Evolutionary conservation across 2,888 invertebrate genomes (phyloP).

Genomic region (Epinotia brunnichana): DNA sequence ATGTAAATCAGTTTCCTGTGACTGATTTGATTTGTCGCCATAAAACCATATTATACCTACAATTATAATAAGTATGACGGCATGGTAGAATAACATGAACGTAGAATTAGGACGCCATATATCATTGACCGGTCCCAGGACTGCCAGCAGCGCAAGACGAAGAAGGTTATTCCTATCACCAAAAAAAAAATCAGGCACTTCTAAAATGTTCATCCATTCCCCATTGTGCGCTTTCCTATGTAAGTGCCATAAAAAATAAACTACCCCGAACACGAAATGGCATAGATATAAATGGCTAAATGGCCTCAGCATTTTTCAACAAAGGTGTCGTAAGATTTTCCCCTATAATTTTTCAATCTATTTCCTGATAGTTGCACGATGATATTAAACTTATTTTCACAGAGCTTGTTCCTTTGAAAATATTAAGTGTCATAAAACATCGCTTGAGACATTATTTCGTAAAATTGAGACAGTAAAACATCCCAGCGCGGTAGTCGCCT

Average conservation of each 20-base stretch:
- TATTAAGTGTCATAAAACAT: constrained; percentile 45
- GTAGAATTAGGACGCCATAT: too few relatives aligned
- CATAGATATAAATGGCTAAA: neutral
- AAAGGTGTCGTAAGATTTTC: neutral
- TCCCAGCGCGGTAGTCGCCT: constrained; percentile 56
- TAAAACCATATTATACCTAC: neutral
- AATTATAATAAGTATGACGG: neutral
- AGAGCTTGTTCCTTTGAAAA: constrained; percentile 37
- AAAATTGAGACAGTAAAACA: constrained; percentile 59
- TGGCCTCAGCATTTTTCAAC: neutral
- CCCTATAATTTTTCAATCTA: constrained; percentile 28
- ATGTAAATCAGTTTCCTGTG: constrained; percentile 29
- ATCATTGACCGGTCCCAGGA: too few relatives aligned
- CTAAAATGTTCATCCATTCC: too few relatives aligned
- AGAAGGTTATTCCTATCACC: too few relatives aligned
- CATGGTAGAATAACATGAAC: too few relatives aligned
- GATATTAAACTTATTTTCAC: constrained; percentile 30
- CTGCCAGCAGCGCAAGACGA: too few relatives aligned
- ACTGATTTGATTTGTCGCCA: neutral
- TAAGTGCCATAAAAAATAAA: neutral
- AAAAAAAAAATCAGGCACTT: too few relatives aligned
- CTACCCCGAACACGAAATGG: neutral
- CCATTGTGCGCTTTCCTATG: neutral
- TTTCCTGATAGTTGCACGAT: constrained; percentile 18
- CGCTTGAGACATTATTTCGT: constrained; percentile 56